Percentiles rank a stretch among this genome's conserved stretches.
phyloP scores from a whole-genome alignment of 2,888 invertebrate genomes.

The Parnassius glacialis region DNA sequence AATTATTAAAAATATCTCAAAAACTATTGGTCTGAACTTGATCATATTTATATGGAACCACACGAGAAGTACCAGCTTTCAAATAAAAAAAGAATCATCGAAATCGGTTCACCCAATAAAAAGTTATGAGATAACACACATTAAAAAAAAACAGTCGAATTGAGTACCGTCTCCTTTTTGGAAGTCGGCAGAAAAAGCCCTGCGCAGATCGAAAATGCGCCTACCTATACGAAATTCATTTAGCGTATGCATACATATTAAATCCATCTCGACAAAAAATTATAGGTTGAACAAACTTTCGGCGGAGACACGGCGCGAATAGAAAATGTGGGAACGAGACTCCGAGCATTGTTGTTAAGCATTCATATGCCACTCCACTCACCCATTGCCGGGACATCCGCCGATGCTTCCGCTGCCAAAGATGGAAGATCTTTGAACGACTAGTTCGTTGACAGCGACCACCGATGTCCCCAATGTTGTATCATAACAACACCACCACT shows the following conservation, averaged over 20 bases:
- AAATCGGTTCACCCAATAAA: too few relatives aligned
- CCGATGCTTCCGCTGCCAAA: constrained; percentile 78
- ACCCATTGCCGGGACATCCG: constrained; percentile 80
- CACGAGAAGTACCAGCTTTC: too few relatives aligned
- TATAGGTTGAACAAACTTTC: constrained; percentile 78
- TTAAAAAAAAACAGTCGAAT: too few relatives aligned
- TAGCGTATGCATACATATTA: constrained; percentile 33
- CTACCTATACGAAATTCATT: constrained; percentile 19
- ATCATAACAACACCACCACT: constrained; percentile 50
- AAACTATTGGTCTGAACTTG: too few relatives aligned
- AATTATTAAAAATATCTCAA: too few relatives aligned
- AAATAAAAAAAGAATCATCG: too few relatives aligned
- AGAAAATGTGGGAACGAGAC: constrained; percentile 73
- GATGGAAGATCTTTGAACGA: constrained; percentile 71
- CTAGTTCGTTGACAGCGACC: constrained; percentile 73
- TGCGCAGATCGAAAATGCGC: constrained; percentile 12
- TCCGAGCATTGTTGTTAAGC: constrained; percentile 69
- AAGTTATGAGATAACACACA: too few relatives aligned
- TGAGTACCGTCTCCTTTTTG: too few relatives aligned
- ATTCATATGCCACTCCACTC: constrained; percentile 74
- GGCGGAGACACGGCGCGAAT: constrained; percentile 71
- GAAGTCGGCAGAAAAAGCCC: too few relatives aligned
- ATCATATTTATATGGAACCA: too few relatives aligned
- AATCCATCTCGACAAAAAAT: constrained; percentile 67
- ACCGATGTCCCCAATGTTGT: constrained; percentile 44